Percentiles rank a stretch among this genome's conserved stretches.
phyloP scores from a whole-genome alignment of 1,140 invertebrate species.

The Lanistes nyassanus region DNA sequence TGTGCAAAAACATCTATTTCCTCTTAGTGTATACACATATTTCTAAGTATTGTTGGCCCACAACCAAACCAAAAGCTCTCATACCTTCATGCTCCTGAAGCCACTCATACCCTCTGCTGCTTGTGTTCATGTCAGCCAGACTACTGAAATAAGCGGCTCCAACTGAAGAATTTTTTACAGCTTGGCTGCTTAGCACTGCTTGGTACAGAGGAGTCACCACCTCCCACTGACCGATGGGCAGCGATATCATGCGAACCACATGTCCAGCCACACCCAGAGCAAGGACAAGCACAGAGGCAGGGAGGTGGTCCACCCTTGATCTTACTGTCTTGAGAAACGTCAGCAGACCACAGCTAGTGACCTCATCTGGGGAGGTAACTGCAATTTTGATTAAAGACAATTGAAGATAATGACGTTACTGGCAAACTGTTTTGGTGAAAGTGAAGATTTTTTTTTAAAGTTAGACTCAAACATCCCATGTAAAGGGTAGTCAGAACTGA shows the following conservation, averaged over 20 bases:
- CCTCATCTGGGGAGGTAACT: conserved; percentile 4
- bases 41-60: too few relatives aligned
- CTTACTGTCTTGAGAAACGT: conserved; percentile 1
- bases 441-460: too few relatives aligned
- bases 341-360: not conserved
- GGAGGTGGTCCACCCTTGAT: not conserved
- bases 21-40: too few relatives aligned
- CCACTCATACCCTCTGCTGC: too few relatives aligned
- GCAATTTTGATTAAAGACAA: not conserved
- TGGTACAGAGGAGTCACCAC: conserved; percentile 4
- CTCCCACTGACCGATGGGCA: not conserved
- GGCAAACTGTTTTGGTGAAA: too few relatives aligned
- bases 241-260: not conserved
- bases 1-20: too few relatives aligned
- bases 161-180: not conserved
- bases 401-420: not conserved
- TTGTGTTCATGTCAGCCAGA: not conserved
- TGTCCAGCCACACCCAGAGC: conserved; percentile 6
- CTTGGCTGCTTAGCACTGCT: not conserved
- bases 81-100: too few relatives aligned
- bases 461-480: too few relatives aligned
- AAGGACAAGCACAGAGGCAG: conserved; percentile 6
- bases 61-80: too few relatives aligned
- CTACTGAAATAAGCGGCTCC: conserved; percentile 19
- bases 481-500: too few relatives aligned